Base-by-base conservation (phyloP, 2,113 vertebrate species). In the Eira barbara region DNA sequence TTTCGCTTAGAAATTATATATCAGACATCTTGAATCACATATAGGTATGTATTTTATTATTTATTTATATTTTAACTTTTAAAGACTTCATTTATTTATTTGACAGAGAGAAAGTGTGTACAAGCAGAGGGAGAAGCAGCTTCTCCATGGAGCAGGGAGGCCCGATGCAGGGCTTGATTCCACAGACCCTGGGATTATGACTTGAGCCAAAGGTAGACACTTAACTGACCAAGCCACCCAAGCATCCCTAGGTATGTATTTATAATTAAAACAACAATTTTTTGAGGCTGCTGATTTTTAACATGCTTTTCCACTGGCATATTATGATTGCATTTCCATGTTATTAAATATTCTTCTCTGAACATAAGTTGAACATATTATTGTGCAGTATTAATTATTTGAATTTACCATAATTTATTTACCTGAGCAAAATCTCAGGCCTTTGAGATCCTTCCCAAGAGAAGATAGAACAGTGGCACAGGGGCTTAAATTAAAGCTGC, bases 1-100 rank as follows among this genome's bases (percentile, higher is more conserved):
- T 96, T 92, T 91, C 42, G 23, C 81, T 7, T 78, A 91, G 83
- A 95, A 84, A 63, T 92, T 13, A 94, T 47, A 4, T 57, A 84
- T 52, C 12, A 67, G 18, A 23, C 29, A 73, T 76, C 78, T 79
- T 79, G 20, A 39, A 20, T 89, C 36, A 63, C 2, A 45, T 45
- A 31, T 39, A 65, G 29, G 29, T 65, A 20, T 73, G 7, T 82
- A 20, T 79, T 42, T 92, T 87, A 57, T 95, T 65, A 29, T 63
- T 63, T 63, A 61, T 29, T 65, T 63, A 29, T 65, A 31, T 65
- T 65, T 61, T 61, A 10, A 65, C 14, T 65, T 65, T 63, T 63
- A 29, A 65, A 65, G 13, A 31, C 31, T 14, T 65, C 31, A 65
- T 65, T 31, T 31, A 65, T 65, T 31, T 65, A 31, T 31, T 65